Conservation (phyloP, 2,888 invertebrate species). For the Epiblema foenella region DNA sequence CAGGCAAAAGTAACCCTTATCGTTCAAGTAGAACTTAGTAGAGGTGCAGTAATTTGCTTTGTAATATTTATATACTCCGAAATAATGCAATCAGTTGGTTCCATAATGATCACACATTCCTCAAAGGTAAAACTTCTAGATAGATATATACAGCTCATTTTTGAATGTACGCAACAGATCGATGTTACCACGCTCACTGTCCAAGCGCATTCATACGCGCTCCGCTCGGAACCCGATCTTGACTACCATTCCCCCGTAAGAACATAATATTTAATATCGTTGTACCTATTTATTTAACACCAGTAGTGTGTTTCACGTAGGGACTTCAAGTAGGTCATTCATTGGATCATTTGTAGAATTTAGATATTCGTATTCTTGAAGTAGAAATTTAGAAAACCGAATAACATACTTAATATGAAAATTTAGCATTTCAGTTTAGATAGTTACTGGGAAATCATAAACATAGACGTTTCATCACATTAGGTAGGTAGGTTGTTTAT, state of each 20-base stretch:
- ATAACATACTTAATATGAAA: background rate
- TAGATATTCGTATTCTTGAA: background rate
- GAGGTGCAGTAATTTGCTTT: background rate
- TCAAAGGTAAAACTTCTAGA: background rate
- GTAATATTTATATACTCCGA: background rate
- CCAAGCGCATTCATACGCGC: constrained; percentile 42
- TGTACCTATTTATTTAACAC: background rate
- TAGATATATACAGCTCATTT: background rate
- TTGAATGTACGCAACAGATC: constrained; percentile 33
- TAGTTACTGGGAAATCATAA: too few relatives aligned
- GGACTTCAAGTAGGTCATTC: background rate
- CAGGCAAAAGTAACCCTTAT: background rate
- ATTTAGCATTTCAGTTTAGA: too few relatives aligned
- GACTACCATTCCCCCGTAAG: constrained; percentile 39
- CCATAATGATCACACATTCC: background rate
- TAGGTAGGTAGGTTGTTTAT: background rate
- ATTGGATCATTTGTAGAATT: background rate
- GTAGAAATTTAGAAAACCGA: constrained; percentile 1
- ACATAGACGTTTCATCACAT: too few relatives aligned
- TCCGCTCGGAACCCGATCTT: constrained; percentile 37
- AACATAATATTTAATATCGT: constrained; percentile 7
- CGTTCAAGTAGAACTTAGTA: background rate
- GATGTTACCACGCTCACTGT: constrained; percentile 41
- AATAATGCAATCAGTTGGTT: background rate
- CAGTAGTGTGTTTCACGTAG: background rate